Base-by-base conservation (phyloP, 2,113 vertebrate genomes). In the Sprattus sprattus region DNA sequence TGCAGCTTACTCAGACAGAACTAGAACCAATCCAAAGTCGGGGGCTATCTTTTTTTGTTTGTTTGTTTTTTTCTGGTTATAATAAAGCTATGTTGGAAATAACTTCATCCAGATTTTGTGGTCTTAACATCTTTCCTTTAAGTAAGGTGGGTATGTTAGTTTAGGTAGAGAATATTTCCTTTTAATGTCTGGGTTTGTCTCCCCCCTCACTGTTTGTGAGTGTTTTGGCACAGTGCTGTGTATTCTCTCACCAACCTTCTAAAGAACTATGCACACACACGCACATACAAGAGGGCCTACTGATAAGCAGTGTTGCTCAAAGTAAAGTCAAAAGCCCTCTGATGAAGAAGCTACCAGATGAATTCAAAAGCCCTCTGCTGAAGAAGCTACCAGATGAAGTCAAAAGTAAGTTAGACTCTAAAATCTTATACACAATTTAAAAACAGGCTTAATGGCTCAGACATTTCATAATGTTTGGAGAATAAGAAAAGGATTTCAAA, bases 221-320 rank as follows among this genome's bases (percentile, higher is more conserved):
- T 32, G 71, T 78, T 78, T 78, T 78, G 71, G 28, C 71, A 78
- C 28, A 3, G 28, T 13, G 71, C 25, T 78, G 71, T 44, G 71
- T 15, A 78, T 78, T 78, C 71, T 75, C 67, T 78, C 71, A 44
- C 71, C 71, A 78, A 1, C 28, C 71, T 78, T 78, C 71, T 44
- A 78, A 78, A 78, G 71, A 78, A 13, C 71, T 78, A 11, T 71
- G 71, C 28, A 32, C 67, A 75, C 67, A 78, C 32, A 78, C 28
- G 16, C 71, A 39, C 28, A 78, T 2, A 78, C 8, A 28, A 28
- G 9, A 9, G 22, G 13, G 28, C 32, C 64, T 71, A 44, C 28
- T 78, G 71, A 78, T 39, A 18, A 16, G 28, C 28, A 71, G 4
- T 1, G 28, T 5, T 39, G 13, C 71, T 16, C 15, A 32, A 78